Percentiles rank a stretch among this genome's conserved stretches.
These are phyloP conservation scores for Rattus rattus DNA, from an alignment of 2,113 vertebrate genomes.

Conservation along the genomic window DNA sequence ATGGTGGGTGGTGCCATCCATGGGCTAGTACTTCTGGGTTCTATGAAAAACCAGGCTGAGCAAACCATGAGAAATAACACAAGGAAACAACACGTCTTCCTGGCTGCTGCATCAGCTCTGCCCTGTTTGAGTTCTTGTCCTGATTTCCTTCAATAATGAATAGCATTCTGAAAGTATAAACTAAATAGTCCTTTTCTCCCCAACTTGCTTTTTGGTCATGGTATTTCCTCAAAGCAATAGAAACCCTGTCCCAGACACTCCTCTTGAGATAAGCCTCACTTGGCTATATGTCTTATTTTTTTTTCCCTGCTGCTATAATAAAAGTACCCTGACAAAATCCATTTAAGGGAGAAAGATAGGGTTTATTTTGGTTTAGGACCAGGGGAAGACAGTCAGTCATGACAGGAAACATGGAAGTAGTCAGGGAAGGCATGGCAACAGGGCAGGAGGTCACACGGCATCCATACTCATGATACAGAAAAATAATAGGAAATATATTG, in stretches of 20 bases:
- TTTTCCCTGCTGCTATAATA: not conserved
- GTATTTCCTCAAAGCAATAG: not conserved
- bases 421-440: not conserved
- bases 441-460: not conserved
- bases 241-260: not conserved
- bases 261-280: not conserved
- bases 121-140: no score
- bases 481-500: not conserved
- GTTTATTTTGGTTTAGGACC: not conserved
- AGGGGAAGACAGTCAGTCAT: not conserved
- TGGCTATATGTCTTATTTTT: not conserved
- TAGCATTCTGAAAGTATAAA: no score
- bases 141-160: no score
- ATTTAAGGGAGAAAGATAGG: not conserved
- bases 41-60: not conserved
- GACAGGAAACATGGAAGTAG: not conserved
- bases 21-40: not conserved
- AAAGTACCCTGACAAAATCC: not conserved
- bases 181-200: no score
- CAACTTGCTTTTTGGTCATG: not conserved
- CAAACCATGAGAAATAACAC: not conserved
- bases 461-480: not conserved
- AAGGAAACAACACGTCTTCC: no score
- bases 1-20: not conserved
- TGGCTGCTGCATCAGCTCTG: no score